Evolutionary conservation across 2,113 vertebrate genomes (phyloP).

Genomic region (Elaphurus davidianus): DNA sequence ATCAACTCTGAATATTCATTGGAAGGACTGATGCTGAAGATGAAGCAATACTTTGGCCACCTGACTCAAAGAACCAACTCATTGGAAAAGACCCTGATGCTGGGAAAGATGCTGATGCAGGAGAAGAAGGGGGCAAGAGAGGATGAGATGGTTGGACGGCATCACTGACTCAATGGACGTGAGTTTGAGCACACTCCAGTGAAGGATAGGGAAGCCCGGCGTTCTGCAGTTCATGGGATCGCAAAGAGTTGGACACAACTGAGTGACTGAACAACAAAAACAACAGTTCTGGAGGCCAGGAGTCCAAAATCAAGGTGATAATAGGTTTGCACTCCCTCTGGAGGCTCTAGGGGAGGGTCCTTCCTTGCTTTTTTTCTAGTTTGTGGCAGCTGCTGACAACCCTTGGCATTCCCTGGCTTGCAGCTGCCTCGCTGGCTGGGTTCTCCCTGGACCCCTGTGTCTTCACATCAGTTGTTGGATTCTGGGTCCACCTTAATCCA

Average conservation of each 20-base stretch:
- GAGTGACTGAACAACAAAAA: neutral
- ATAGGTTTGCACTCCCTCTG: neutral
- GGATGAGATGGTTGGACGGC: neutral
- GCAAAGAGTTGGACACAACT: neutral
- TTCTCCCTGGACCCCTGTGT: neutral
- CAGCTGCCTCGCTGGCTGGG: rapidly evolving
- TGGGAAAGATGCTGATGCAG: neutral
- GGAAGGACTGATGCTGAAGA: neutral
- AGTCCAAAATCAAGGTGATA: neutral
- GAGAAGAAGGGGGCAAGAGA: neutral
- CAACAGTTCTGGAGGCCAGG: neutral
- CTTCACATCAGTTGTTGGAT: neutral
- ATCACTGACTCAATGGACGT: neutral
- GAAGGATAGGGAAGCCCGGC: neutral
- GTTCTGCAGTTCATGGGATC: neutral
- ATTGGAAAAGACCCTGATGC: neutral
- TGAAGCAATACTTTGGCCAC: neutral
- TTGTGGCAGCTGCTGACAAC: neutral
- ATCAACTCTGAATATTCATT: neutral
- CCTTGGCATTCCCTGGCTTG: rapidly evolving
- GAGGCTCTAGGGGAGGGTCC: neutral
- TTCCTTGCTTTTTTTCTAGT: neutral
- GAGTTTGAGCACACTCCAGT: neutral
- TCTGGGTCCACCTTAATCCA: neutral
- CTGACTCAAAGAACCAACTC: neutral